Evolutionary conservation across 1,140 invertebrate species (phyloP), one percentile per base, ranked within the genome.

Genomic region (Drosophila truncata): DNA sequence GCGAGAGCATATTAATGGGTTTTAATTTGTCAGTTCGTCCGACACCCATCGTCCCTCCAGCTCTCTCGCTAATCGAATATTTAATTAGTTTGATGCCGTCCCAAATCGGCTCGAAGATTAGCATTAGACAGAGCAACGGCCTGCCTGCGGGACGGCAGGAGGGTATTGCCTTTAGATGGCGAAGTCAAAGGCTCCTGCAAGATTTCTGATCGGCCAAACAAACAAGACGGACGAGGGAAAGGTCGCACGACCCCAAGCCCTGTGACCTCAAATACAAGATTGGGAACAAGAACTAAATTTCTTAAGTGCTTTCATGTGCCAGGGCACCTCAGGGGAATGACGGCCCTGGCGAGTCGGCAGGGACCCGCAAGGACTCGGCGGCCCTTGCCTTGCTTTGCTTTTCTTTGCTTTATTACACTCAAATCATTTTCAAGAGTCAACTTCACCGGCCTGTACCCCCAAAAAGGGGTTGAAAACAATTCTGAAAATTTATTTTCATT

Each of bases 401-500:
- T 57, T 46, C 71, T 63, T 83, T 88, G 80, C 80, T 87, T 87
- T 88, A 87, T 88, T 83, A 83, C 77, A 78, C 80, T 87, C 52
- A 65, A 88, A 87, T 88, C 82, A 79, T 88, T 88, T 78, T 83
- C 61, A 71, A 88, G 83, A 83, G 84, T 82, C 64, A 80, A 86
- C 83, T 87, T 65, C 10, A 37, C 33, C 13, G 18, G 57, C 27
- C 47, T 25, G 10, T n/a, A 4, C 18, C 50, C 55, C 52, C 44
- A 10, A 72, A 65, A 88, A 83, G 77, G 83, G 83, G 80, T 87
- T 88, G 77, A 81, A 83, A 86, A 88, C 73, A 88, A 88, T 90
- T 88, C 82, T 74, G 80, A 81, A 88, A 90, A 88, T 88, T 81
- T 88, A 90, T 88, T 88, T 87, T 90, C 84, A 88, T 88, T 88